phyloP scores from a whole-genome alignment of 2,797 vertebrate species.

The Cossypha caffra region DNA sequence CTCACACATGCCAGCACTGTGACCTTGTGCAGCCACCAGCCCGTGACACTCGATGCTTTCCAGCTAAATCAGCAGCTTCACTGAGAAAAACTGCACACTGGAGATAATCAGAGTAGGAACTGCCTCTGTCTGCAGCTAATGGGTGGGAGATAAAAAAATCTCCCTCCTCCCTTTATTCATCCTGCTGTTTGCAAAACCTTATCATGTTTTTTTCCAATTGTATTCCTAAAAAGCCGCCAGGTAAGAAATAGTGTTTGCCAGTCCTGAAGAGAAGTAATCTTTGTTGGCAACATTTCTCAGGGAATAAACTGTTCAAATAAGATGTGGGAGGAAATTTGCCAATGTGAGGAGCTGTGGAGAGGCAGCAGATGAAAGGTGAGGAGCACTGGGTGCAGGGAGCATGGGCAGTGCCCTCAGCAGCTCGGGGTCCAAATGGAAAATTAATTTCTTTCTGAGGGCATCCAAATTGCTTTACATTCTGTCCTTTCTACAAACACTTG shows the following conservation, averaged over 20 bases:
- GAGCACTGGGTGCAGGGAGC: background rate
- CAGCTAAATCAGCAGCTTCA: background rate
- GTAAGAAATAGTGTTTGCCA: background rate
- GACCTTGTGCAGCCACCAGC: background rate
- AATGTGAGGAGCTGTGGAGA: background rate
- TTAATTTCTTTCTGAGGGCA: background rate
- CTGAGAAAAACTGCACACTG: background rate
- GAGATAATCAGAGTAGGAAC: background rate
- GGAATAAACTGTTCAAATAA: background rate
- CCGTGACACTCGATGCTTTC: background rate
- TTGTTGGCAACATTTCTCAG: background rate
- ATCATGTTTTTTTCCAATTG: background rate
- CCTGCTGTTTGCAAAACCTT: background rate
- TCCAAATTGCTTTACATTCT: background rate
- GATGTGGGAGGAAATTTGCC: constrained; percentile 22
- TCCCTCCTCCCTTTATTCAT: background rate
- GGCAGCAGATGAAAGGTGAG: background rate
- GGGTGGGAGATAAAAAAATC: background rate
- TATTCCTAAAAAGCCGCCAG: background rate
- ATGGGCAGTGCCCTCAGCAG: background rate
- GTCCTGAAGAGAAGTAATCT: background rate
- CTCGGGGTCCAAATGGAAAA: background rate
- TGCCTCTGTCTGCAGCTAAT: background rate
- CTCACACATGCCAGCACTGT: background rate
- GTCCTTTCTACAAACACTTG: background rate